These are phyloP conservation scores for Lithobates sylvaticus DNA, from an alignment of 2,797 vertebrate species.

Conservation along the genomic window DNA sequence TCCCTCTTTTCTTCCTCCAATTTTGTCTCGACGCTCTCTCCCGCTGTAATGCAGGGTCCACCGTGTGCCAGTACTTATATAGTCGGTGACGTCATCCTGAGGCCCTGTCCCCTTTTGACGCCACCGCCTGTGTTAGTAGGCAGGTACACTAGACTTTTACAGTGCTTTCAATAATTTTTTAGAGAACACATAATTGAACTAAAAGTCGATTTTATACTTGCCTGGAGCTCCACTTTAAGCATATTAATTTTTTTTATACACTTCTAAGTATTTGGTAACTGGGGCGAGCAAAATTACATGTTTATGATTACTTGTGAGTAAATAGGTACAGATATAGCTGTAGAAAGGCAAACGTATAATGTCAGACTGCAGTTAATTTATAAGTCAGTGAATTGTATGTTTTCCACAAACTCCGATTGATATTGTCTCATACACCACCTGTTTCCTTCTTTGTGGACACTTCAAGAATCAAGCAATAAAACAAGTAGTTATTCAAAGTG, in stretches of 20 bases:
- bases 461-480: conserved; percentile 47
- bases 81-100: too few species aligned
- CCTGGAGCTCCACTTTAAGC: neutral
- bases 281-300: neutral
- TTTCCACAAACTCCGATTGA: conserved; percentile 2
- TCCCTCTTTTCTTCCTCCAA: too few species aligned
- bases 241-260: neutral
- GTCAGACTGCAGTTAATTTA: neutral
- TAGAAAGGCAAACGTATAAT: neutral
- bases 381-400: conserved; percentile 5
- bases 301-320: neutral
- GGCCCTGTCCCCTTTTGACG: too few species aligned
- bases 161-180: too few species aligned
- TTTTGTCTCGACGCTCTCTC: too few species aligned
- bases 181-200: too few species aligned
- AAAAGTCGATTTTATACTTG: too few species aligned
- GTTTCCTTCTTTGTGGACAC: conserved; percentile 50
- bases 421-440: conserved; percentile 57
- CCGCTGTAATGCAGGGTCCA: too few species aligned
- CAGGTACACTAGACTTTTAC: too few species aligned
- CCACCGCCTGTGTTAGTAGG: too few species aligned
- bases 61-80: too few species aligned
- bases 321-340: neutral
- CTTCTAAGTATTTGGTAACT: neutral
- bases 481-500: conserved; percentile 53